These are phyloP conservation scores for Brienomyrus longianalis DNA, from an alignment of 2,113 vertebrate genomes.

Conservation along the genomic window DNA sequence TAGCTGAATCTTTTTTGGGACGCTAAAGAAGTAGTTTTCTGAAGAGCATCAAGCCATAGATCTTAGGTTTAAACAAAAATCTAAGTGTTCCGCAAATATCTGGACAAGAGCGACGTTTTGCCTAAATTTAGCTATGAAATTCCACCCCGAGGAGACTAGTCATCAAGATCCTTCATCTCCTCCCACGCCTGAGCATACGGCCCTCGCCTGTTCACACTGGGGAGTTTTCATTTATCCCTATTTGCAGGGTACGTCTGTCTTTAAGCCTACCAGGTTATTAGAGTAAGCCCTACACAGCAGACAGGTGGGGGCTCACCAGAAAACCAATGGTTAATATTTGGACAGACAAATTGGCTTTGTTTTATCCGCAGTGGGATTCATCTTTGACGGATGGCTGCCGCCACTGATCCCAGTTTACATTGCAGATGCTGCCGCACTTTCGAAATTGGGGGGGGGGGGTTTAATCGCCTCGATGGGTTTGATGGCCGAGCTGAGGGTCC, in stretches of 20 bases:
- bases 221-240: background rate
- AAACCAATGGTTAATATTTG: background rate
- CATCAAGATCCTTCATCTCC: background rate
- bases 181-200: background rate
- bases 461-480: conserved; percentile 18
- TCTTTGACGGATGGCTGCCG: background rate
- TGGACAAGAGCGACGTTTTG: background rate
- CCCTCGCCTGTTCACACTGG: background rate
- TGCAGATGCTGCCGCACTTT: background rate
- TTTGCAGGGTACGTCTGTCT: background rate
- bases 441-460: background rate
- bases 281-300: background rate
- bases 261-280: background rate
- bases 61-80: background rate
- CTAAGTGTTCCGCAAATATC: background rate
- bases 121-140: background rate
- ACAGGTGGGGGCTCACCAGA: background rate
- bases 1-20: conserved; percentile 1
- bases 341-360: conserved; percentile 4
- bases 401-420: background rate
- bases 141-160: background rate
- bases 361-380: background rate
- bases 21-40: background rate
- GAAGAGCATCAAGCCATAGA: background rate
- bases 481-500: conserved; percentile 17